Evolutionary conservation across 2,113 vertebrate species (phyloP).

Genomic region (Microtus oregoni): DNA sequence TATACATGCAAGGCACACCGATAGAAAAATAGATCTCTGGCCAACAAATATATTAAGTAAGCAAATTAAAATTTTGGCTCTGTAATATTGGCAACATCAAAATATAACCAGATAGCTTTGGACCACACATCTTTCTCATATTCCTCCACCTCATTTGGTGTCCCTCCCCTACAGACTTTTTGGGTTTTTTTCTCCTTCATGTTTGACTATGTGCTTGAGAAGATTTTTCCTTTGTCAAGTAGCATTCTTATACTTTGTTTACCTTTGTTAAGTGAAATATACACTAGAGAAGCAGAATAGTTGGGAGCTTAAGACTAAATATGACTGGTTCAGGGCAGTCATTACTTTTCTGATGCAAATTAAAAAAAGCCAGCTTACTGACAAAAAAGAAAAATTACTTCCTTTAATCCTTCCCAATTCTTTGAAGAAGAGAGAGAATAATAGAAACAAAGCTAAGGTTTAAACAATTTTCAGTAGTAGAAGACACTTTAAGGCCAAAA

Average conservation of each 20-base stretch:
- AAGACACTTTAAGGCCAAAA: conserved; percentile 82
- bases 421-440: conserved; percentile 82
- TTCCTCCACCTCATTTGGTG: conserved; percentile 72
- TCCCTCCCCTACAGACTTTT: conserved; percentile 1
- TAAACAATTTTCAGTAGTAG: conserved; percentile 78
- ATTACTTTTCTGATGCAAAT: conserved; percentile 62
- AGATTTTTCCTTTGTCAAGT: conserved; percentile 69
- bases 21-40: conserved; percentile 85
- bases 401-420: conserved; percentile 61
- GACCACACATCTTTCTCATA: conserved; percentile 74
- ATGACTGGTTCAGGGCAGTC: conserved; percentile 35
- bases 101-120: conserved; percentile 81
- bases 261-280: conserved; percentile 65
- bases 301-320: conserved; percentile 17
- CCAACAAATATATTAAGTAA: conserved; percentile 76
- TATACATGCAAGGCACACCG: conserved; percentile 87
- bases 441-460: conserved; percentile 75
- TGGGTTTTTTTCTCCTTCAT: conserved; percentile 64
- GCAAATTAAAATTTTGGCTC: conserved; percentile 82
- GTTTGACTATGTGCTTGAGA: conserved; percentile 77
- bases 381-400: conserved; percentile 62
- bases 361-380: conserved; percentile 45
- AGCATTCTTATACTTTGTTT: conserved; percentile 60
- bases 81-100: conserved; percentile 80
- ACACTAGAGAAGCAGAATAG: conserved; percentile 64